These are phyloP conservation scores for Vimba vimba DNA, from an alignment of 2,113 vertebrate genomes.

Conservation along the genomic window DNA sequence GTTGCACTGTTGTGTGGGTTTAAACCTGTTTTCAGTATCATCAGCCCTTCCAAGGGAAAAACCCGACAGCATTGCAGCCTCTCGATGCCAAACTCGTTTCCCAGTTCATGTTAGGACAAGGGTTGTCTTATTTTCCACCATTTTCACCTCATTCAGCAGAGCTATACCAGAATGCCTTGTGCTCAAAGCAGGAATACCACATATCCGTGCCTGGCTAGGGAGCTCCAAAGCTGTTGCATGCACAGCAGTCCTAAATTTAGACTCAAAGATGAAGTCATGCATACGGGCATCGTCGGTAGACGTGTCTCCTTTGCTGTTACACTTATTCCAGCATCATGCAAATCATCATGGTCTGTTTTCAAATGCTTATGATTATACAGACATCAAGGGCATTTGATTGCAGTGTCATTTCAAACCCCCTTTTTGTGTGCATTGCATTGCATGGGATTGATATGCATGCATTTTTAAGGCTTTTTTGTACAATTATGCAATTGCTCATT, in stretches of 20 bases:
- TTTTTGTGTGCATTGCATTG: constrained; percentile 45
- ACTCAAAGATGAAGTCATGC: constrained; percentile 59
- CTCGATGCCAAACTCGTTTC: constrained; percentile 7
- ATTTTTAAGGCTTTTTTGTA: background rate
- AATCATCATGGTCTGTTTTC: constrained; percentile 3
- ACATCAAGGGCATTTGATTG: background rate
- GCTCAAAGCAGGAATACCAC: background rate
- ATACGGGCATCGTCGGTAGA: constrained; percentile 43
- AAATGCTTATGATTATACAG: background rate
- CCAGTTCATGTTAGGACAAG: constrained; percentile 32
- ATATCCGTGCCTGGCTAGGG: background rate
- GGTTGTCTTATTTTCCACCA: background rate
- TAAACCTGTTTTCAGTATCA: background rate
- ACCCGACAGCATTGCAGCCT: background rate
- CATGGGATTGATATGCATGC: constrained; percentile 31
- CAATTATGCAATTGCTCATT: background rate
- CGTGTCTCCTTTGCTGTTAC: constrained; percentile 26
- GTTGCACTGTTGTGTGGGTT: background rate
- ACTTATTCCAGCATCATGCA: constrained; percentile 24
- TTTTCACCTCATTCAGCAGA: constrained; percentile 4
- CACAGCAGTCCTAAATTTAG: constrained; percentile 52
- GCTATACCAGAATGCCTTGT: background rate
- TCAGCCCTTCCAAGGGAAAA: background rate
- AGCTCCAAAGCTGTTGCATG: constrained; percentile 44
- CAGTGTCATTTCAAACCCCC: background rate